Evolutionary conservation across 2,888 invertebrate genomes (phyloP), one percentile per base, ranked within the genome.

Genomic region (Ctenicera cuprea): DNA sequence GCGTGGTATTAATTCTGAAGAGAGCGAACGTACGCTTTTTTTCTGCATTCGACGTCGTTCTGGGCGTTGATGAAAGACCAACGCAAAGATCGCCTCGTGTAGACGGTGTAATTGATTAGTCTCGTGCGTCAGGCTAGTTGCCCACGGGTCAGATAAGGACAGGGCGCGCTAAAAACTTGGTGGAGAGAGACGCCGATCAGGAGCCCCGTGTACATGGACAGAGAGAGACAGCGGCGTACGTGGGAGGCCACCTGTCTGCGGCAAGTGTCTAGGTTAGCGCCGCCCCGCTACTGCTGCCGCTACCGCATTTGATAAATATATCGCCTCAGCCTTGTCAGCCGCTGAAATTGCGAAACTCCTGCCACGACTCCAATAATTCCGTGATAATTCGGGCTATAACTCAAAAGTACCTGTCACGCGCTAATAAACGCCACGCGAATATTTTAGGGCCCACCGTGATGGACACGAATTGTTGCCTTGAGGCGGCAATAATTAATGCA

Each of bases 171-270:
- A 73, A 70, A 71, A 67, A 69, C 61, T 71, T 43, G 50, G 48
- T 54, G 71, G 71, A 71, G 74, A 67, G 75, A 71, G 75, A 72
- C 59, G 57, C 62, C 59, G 50, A 71, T 43, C 76, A 59, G 62
- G 69, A 71, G 69, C 33, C 18, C 50, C 68, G 45, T 64, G 52
- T 22, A 50, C 48, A 45, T 38, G 45, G 52, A 70, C 54, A 59
- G 63, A 66, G 71, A 71, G 63, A 69, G 75, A 71, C 76, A 79
- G 77, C 69, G 78, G 79, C 76, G 78, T 78, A 80, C 83, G 82
- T 85, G 85, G 84, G 84, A 84, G 85, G 85, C 85, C 85, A 85
- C 85, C 85, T 86, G 86, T 85, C 85, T 85, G 85, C 85, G 85
- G 86, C 85, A 85, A 86, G 85, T 85, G 85, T 85, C 85, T 84